Percentiles rank a stretch among this genome's conserved stretches.
Evolutionary conservation across 2,113 vertebrate genomes (phyloP).

Genomic region (Cheilinus undulatus): DNA sequence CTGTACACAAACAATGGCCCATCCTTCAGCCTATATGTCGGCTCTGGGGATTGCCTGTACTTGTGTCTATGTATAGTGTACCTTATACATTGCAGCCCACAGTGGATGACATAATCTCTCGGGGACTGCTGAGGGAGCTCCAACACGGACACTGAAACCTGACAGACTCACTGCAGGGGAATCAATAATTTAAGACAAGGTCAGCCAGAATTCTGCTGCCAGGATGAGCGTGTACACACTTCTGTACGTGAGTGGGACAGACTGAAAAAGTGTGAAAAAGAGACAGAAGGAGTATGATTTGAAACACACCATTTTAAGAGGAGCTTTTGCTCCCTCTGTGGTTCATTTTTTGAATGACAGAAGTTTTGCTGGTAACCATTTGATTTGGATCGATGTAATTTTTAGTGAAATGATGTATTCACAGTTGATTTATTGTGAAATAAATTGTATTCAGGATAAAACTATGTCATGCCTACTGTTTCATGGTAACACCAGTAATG

Average conservation of each 20-base stretch:
- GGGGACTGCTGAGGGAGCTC: not conserved
- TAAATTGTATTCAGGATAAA: too few species aligned
- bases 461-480: too few species aligned
- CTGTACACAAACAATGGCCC: conserved; percentile 6
- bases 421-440: not conserved
- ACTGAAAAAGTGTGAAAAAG: not conserved
- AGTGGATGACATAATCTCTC: conserved; percentile 36
- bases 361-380: not conserved
- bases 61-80: conserved; percentile 7
- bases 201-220: conserved; percentile 16
- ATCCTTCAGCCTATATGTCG: not conserved
- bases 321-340: conserved; percentile 49
- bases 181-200: conserved; percentile 22
- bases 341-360: conserved; percentile 30
- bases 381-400: not conserved
- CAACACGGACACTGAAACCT: conserved; percentile 18
- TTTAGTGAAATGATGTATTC: not conserved
- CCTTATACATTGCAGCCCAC: not conserved
- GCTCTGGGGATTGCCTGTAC: conserved; percentile 8
- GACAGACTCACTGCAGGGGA: not conserved
- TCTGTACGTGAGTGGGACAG: not conserved
- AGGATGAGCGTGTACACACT: conserved; percentile 2
- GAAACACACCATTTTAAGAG: not conserved
- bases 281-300: not conserved
- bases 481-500: too few species aligned